Base-by-base conservation (phyloP, 2,113 vertebrate genomes). In the Otis tarda region DNA sequence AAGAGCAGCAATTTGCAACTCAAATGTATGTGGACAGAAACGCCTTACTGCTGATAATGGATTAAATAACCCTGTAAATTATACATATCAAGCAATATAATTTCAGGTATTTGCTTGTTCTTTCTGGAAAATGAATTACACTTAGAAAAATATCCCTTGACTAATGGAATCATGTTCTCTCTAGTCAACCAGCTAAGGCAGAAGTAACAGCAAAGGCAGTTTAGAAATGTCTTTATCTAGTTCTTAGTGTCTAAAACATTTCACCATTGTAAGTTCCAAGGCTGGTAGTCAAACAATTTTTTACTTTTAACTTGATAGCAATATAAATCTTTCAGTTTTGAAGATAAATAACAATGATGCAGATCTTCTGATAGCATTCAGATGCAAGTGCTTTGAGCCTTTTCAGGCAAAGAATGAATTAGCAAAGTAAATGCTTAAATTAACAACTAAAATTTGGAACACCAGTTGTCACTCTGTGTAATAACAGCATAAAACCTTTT, bases 11-110 rank as follows among this genome's bases (percentile, higher is more conserved):
- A 87, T 82, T 87, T 88, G 61, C 52, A 92, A 85, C 63, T 90
- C 55, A 91, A 86, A 94, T 57, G 23, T 39, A 45, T 52, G 30
- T 56, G 55, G 56, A 68, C 83, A 61, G 49, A 81, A 87, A 94
- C 70, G 94, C 45, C 71, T 93, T 82, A 41, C 60, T 83, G 57
- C 53, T 91, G 83, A 80, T 80, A 90, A 77, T 39, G 47, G 55
- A 83, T 74, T 91, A 88, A 80, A 83, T 77, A 95, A 84, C n/a
- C 19, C 35, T 69, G 83, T 87, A 76, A 95, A 94, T 82, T 82
- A 90, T 27, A 89, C 11, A 39, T 50, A 83, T 59, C 79, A 90
- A 68, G 57, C 19, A 90, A 87, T 33, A 37, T 55, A 13, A 88
- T 89, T 87, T 77, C 64, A 92, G 77, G 30, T 45, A 63, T 76